Evolutionary conservation across 1,140 invertebrate species (phyloP), one percentile per base, ranked within the genome.

Genomic region (Papilio xuthus): DNA sequence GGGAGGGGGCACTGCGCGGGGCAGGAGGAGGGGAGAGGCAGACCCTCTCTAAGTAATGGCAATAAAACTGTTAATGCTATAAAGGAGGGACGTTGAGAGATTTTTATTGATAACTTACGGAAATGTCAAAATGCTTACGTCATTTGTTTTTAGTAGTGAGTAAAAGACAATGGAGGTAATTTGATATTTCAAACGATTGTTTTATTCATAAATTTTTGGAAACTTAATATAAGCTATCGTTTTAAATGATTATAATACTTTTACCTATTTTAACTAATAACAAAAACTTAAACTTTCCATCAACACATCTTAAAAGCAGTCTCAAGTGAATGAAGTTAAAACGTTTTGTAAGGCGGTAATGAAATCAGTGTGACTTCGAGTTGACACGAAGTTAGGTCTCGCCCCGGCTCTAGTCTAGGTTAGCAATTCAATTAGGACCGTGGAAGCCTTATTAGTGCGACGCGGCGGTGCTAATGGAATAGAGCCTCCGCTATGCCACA

Each of bases 401-500:
- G 26, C 7, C 74, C 7, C 50, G n/a, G 74, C n/a, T 67, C 23
- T 67, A 28, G 60, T 32, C 74, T 56, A 76, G 53, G 74, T 41
- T 60, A 60, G 74, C 50, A 76, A 76, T 76, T 76, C 74, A 76
- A 76, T 76, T 76, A 76, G 74, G n/a, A 10, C 50, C 74, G 74
- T 37, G 74, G 50, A 60, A 60, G 74, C 74, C 74, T 76, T 76
- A 76, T 76, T 76, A 76, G 37, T 76, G 50, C 50, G 15, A 32
- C 50, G 50, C 56, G 20, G 71, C 60, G 41, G 42, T 20, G 28
- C 47, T 53, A 32, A 76, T 76, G 28, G 74, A 76, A 76, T 60
- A 76, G 60, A 53, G 53, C 28, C 53, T 28, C 42, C n/a, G 56
- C 23, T 20, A 37, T 28, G 32, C 28, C 50, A 18, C 32, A 76